Conservation (phyloP, 2,113 vertebrate genomes). For the Oxyura jamaicensis region DNA sequence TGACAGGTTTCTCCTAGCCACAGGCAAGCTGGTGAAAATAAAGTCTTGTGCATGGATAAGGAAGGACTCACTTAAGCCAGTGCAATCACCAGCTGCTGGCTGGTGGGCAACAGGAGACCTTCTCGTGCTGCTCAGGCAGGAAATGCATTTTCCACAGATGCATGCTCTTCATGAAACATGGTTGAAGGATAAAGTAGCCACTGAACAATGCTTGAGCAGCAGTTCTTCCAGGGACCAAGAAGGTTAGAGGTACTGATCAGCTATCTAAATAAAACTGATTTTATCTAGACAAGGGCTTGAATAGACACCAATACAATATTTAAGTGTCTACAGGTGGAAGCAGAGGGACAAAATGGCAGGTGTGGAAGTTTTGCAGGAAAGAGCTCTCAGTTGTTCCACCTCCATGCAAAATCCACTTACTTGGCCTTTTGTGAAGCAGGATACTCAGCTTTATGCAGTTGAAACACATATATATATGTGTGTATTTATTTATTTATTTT, state of each 20-base stretch:
- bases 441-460: background rate
- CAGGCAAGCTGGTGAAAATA: background rate
- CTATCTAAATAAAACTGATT: background rate
- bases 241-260: background rate
- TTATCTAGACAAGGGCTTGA: background rate
- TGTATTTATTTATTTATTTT: background rate
- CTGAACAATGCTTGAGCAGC: background rate
- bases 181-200: background rate
- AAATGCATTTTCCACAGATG: fast-evolving
- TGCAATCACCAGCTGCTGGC: background rate
- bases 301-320: background rate
- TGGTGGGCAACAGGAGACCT: background rate
- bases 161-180: background rate
- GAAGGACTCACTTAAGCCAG: background rate
- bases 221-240: background rate
- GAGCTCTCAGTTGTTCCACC: background rate
- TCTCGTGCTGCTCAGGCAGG: background rate
- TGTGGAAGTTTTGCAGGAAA: background rate
- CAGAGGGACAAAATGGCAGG: background rate
- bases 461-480: background rate
- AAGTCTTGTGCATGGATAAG: background rate
- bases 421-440: background rate
- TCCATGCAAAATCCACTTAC: background rate
- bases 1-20: background rate
- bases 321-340: background rate